These are phyloP conservation scores for Rhinopomastus cyanomelas DNA, from an alignment of 2,113 vertebrate genomes.

Conservation along the genomic window DNA sequence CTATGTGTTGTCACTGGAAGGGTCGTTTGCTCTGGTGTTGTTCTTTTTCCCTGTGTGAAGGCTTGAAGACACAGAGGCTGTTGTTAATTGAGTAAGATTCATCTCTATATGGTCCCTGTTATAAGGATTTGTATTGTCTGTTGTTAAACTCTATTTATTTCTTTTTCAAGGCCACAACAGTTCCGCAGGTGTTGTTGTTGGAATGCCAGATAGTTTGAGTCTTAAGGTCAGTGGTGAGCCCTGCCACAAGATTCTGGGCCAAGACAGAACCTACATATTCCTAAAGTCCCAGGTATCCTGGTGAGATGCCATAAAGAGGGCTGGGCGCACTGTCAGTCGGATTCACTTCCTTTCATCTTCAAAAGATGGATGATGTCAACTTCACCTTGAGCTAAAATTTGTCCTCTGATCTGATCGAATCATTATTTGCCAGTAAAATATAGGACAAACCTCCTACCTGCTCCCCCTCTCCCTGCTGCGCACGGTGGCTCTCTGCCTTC, in stretches of 20 bases:
- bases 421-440: conserved; percentile 35
- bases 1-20: background rate
- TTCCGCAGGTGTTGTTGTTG: background rate
- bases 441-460: background rate
- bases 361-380: background rate
- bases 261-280: background rate
- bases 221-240: background rate
- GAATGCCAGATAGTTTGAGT: background rate
- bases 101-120: accelerated
- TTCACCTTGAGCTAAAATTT: conserved; percentile 22
- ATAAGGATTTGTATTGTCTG: background rate
- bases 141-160: background rate
- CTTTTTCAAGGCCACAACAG: background rate
- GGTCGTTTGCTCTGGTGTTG: background rate
- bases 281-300: background rate
- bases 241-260: background rate
- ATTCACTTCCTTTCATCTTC: conserved; percentile 1
- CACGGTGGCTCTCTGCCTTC: background rate
- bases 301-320: background rate
- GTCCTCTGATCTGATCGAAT: background rate
- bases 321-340: background rate
- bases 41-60: background rate
- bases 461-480: background rate
- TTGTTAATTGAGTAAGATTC: background rate
- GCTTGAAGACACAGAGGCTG: background rate